Evolutionary conservation across 2,888 invertebrate genomes (phyloP).

Genomic region (Caprella mutica): DNA sequence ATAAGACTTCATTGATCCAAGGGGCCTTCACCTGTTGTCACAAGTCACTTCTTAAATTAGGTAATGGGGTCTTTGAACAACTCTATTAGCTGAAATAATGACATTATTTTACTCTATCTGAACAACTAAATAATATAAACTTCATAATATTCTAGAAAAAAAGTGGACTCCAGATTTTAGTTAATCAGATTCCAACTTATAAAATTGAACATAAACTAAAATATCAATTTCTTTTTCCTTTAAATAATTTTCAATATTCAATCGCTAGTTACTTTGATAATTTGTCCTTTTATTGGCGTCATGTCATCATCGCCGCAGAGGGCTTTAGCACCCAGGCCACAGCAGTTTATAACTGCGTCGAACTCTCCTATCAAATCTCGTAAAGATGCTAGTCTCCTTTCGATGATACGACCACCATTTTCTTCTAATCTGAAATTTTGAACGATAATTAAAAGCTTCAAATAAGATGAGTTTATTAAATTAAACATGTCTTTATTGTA

Average conservation of each 20-base stretch:
- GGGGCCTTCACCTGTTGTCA: slow-evolving; percentile 37
- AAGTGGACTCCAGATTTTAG: too few species aligned
- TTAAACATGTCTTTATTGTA: neutral
- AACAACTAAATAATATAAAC: neutral
- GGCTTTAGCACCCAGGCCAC: slow-evolving; percentile 56
- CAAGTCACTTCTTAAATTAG: neutral
- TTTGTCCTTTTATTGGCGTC: slow-evolving; percentile 62
- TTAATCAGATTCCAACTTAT: neutral
- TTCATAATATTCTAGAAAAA: too few species aligned
- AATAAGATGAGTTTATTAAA: too few species aligned
- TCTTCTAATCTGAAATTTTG: slow-evolving; percentile 46
- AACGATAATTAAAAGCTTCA: too few species aligned
- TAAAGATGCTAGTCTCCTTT: slow-evolving; percentile 46
- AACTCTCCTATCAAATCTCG: slow-evolving; percentile 46
- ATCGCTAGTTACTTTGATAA: slow-evolving; percentile 47
- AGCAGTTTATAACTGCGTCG: slow-evolving; percentile 65
- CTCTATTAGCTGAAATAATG: neutral
- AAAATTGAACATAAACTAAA: neutral
- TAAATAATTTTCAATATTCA: neutral
- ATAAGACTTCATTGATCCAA: slow-evolving; percentile 51
- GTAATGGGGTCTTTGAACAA: neutral
- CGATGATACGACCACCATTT: slow-evolving; percentile 50
- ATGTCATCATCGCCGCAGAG: slow-evolving; percentile 53
- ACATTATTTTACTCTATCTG: neutral
- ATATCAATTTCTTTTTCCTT: neutral